Conservation (phyloP, 2,797 vertebrate species). For the Apogon hyalosoma region DNA sequence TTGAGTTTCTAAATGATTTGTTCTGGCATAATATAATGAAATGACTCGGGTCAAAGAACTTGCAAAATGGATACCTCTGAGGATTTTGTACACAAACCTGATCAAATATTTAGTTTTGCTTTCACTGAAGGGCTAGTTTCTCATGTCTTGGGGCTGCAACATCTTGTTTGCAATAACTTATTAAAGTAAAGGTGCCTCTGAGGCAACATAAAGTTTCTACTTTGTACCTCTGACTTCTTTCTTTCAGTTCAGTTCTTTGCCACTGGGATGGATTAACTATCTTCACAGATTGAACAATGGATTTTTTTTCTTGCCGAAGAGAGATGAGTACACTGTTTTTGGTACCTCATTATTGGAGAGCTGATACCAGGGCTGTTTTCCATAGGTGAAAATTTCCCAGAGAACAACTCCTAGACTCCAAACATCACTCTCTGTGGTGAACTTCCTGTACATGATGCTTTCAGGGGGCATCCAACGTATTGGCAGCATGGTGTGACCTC, state of each 20-base stretch:
- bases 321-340: no score
- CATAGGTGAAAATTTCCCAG: constrained; percentile 99
- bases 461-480: constrained; percentile 99
- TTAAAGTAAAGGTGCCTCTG: constrained; percentile 24
- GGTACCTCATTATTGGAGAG: constrained; percentile 98
- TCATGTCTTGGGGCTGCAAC: constrained; percentile 24
- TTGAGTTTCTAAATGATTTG: constrained; percentile 1
- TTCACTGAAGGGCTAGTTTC: constrained; percentile 26
- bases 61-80: constrained; percentile 7
- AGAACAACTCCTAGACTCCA: constrained; percentile 98
- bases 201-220: constrained; percentile 18
- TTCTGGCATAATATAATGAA: background rate
- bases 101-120: constrained; percentile 46
- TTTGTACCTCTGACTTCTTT: constrained; percentile 1
- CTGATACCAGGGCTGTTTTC: constrained; percentile 99
- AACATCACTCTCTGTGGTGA: constrained; percentile 98
- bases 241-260: background rate
- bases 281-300: background rate
- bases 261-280: background rate
- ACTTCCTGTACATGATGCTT: constrained; percentile 99
- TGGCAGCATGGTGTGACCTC: constrained; percentile 98
- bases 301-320: no score
- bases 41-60: constrained; percentile 16
- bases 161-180: constrained; percentile 47
- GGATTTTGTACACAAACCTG: constrained; percentile 9